Conservation (phyloP, 2,113 vertebrate genomes). For the Mastomys coucha region DNA sequence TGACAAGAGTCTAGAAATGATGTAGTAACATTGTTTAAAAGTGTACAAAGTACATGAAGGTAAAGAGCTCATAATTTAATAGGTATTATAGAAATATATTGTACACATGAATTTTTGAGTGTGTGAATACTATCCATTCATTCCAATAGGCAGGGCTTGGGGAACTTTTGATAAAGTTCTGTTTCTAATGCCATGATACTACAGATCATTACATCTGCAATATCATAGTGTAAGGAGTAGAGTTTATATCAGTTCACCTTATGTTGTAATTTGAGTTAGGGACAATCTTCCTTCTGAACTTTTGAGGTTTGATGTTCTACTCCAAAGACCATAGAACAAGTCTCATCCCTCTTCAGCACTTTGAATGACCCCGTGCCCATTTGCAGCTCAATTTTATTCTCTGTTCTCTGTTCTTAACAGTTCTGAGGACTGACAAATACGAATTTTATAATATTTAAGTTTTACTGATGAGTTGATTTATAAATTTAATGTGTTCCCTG, state of each 20-base stretch:
- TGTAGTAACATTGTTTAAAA: constrained; percentile 20
- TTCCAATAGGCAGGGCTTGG: not conserved
- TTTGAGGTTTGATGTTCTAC: not conserved
- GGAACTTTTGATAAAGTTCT: constrained; percentile 28
- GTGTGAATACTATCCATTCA: not conserved
- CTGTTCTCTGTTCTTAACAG: not conserved
- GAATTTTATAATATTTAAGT: constrained; percentile 24
- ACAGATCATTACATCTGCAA: not conserved
- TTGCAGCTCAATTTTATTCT: constrained; percentile 2
- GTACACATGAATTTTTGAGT: not conserved
- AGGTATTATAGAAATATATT: not conserved
- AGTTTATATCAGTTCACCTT: not conserved
- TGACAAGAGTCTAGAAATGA: not conserved
- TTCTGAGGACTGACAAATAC: not conserved
- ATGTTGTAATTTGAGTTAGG: not conserved
- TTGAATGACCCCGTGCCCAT: not conserved
- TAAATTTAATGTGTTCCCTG: not conserved
- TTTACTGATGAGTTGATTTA: constrained; percentile 39
- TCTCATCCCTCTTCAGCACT: not conserved
- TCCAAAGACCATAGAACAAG: not conserved
- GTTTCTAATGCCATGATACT: not conserved
- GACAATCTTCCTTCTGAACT: not conserved
- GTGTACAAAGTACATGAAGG: not conserved
- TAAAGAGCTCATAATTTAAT: not conserved
- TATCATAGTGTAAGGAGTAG: not conserved